phyloP scores from a whole-genome alignment of 2,797 vertebrate species.

The Rhinella marina region DNA sequence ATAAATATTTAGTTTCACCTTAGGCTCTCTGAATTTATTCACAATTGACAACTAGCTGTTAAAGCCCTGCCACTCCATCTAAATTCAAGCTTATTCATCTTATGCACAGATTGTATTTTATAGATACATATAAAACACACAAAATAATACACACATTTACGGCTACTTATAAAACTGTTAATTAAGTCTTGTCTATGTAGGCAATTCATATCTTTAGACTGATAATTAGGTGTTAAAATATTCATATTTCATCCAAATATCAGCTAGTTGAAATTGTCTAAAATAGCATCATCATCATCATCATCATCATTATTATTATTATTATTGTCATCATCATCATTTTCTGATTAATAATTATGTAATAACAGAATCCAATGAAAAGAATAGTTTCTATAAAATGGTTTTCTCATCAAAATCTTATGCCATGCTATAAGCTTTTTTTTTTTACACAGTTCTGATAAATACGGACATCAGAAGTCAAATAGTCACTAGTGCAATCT shows the following conservation, averaged over 20 bases:
- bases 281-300: too few relatives aligned
- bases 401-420: too few relatives aligned
- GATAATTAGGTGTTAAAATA: conserved; percentile 4
- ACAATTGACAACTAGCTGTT: conserved; percentile 19
- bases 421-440: too few relatives aligned
- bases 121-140: neutral
- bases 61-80: neutral
- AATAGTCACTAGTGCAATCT: too few relatives aligned
- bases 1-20: conserved; percentile 59
- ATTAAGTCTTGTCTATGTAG: neutral
- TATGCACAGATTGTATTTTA: neutral
- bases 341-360: too few relatives aligned
- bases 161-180: neutral
- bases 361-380: too few relatives aligned
- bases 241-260: neutral
- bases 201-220: neutral
- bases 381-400: too few relatives aligned
- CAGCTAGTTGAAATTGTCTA: neutral
- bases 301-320: too few relatives aligned
- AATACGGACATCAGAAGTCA: too few relatives aligned
- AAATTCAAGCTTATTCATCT: neutral
- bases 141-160: neutral
- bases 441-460: too few relatives aligned
- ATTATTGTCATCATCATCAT: too few relatives aligned
- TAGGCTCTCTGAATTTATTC: conserved; percentile 42